Evolutionary conservation across 2,113 vertebrate species (phyloP), one percentile per base, ranked within the genome.

Genomic region (Taxidea taxus): DNA sequence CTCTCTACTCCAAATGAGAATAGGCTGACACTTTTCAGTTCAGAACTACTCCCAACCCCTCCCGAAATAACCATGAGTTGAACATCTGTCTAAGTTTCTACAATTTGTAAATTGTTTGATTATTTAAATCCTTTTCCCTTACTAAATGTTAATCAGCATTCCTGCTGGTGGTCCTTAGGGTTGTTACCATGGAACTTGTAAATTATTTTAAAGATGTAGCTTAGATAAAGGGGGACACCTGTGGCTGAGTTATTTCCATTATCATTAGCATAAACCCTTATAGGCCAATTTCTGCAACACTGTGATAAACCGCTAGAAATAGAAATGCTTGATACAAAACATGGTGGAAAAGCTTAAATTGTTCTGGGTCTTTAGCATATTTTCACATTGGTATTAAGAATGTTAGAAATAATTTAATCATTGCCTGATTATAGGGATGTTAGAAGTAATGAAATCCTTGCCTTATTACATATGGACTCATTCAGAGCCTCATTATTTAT

Each of bases 331-430:
- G 98, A 97, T 97, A 98, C 97, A 98, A 97, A 98, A 97, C 98
- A 97, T 98, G 94, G 91, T 96, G 81, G 96, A 98, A 98, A 98
- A 97, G 93, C 56, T 96, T 91, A 97, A 97, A 98, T 97, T 97
- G 94, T 98, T 98, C 97, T 96, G 97, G 42, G 97, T 98, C 92
- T 98, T 97, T 98, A 98, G 97, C 96, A 95, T 98, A 96, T 98
- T 98, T 98, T 98, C 98, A 97, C 91, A 90, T 97, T 95, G 94
- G 92, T 95, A 96, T 95, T 97, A 98, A 98, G 96, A 98, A 97
- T 98, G 95, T 98, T 96, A 98, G 98, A 98, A 98, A 98, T 98
- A 98, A 98, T 98, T 98, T 98, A 98, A 98, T 98, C 98, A 98
- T 96, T 98, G 97, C 97, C 98, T 99, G 98, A 98, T 99, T 98